Conservation (phyloP, 2,113 vertebrate species). For the Emydura subglobosa region DNA sequence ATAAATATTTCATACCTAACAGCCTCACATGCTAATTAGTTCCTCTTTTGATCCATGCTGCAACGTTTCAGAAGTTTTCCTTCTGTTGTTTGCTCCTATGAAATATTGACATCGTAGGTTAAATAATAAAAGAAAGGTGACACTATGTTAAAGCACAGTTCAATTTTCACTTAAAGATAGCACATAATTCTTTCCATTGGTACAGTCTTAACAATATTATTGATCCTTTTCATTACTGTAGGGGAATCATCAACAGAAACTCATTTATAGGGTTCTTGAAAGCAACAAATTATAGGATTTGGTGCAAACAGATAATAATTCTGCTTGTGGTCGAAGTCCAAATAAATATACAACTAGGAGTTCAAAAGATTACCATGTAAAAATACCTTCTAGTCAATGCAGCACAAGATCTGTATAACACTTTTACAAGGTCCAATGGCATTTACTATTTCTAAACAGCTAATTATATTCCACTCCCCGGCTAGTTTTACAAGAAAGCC, state of each 20-base stretch:
- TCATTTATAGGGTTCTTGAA: constrained; percentile 72
- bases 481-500: constrained; percentile 47
- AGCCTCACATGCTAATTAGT: constrained; percentile 1
- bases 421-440: constrained; percentile 49
- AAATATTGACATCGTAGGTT: constrained; percentile 79
- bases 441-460: constrained; percentile 59
- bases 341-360: constrained; percentile 19
- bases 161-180: constrained; percentile 84
- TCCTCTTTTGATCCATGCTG: constrained; percentile 57
- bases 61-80: constrained; percentile 45
- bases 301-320: constrained; percentile 70
- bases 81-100: constrained; percentile 65
- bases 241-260: constrained; percentile 73
- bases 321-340: constrained; percentile 58
- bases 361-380: neutral
- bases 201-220: constrained; percentile 78
- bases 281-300: constrained; percentile 75
- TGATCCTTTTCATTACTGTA: constrained; percentile 79
- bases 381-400: constrained; percentile 21
- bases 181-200: constrained; percentile 79
- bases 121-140: constrained; percentile 82
- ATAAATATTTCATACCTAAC: constrained; percentile 7
- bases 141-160: constrained; percentile 79
- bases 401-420: constrained; percentile 33
- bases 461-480: constrained; percentile 63